A percentile compares a stretch with the other conserved stretches of the same genome.
Conservation (phyloP, 2,797 vertebrate genomes). For the Tolypeutes matacus region DNA sequence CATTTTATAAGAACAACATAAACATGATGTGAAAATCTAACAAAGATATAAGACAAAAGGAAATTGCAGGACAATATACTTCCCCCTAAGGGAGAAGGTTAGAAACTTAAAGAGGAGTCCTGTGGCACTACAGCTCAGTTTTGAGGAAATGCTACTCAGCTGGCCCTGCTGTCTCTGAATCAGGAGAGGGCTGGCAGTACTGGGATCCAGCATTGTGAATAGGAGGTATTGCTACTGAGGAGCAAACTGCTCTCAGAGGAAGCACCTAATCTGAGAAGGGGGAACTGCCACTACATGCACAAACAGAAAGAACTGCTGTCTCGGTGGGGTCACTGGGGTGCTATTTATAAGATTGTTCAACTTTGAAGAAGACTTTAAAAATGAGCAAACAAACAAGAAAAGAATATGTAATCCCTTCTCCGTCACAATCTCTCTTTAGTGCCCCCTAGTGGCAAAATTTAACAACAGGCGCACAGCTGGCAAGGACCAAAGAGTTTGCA, state of each 20-base stretch:
- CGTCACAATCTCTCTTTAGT: background rate
- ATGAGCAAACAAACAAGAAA: background rate
- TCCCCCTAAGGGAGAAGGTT: background rate
- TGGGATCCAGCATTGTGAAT: too few species aligned
- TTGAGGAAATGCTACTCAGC: too few species aligned
- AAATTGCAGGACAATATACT: background rate
- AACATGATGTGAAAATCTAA: background rate
- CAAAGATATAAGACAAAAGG: background rate
- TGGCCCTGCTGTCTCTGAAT: background rate
- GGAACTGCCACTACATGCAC: too few species aligned
- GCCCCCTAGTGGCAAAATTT: background rate
- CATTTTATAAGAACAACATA: background rate
- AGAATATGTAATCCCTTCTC: background rate
- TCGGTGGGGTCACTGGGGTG: background rate
- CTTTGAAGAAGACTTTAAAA: background rate
- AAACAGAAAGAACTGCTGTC: background rate
- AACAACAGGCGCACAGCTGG: background rate
- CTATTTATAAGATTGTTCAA: background rate
- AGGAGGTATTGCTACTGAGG: background rate
- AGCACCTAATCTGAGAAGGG: background rate
- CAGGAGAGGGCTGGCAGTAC: background rate
- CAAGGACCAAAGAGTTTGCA: background rate
- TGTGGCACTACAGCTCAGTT: background rate
- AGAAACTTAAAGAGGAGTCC: too few species aligned
- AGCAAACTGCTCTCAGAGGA: background rate